Percentiles rank a stretch among this genome's conserved stretches.
Evolutionary conservation across 1,140 invertebrate genomes (phyloP).

Genomic region (Drosophila carrolli): DNA sequence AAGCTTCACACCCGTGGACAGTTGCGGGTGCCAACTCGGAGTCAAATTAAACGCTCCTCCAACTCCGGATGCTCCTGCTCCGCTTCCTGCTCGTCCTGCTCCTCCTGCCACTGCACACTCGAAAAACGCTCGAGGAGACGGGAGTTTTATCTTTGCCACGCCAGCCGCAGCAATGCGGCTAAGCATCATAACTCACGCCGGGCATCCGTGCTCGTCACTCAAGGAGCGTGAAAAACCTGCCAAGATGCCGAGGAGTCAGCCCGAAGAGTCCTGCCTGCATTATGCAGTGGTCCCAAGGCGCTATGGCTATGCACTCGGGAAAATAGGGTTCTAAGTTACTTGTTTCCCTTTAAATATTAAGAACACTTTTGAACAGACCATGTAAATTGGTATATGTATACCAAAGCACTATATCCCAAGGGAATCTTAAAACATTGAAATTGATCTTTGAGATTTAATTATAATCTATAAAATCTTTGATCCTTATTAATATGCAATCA

Average conservation of each 20-base stretch:
- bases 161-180: conserved; percentile 58
- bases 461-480: no score
- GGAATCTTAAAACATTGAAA: no score
- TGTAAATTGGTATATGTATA: no score
- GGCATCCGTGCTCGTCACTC: conserved; percentile 62
- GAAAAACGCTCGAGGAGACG: conserved; percentile 52
- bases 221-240: conserved; percentile 74
- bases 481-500: no score
- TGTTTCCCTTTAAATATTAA: no score
- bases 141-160: conserved; percentile 60
- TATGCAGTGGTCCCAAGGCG: conserved; percentile 60
- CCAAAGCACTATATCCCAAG: no score
- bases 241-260: conserved; percentile 64
- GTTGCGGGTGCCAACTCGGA: conserved; percentile 43
- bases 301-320: conserved; percentile 11
- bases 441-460: no score
- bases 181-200: conserved; percentile 76
- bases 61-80: conserved; percentile 4
- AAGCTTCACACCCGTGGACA: conserved; percentile 68
- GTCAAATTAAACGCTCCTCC: conserved; percentile 67
- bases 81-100: neutral
- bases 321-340: neutral
- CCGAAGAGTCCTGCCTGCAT: conserved; percentile 45
- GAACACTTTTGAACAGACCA: no score
- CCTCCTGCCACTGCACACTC: conserved; percentile 24